Evolutionary conservation across 2,113 vertebrate genomes (phyloP).

Genomic region (Todiramphus saurophagus): DNA sequence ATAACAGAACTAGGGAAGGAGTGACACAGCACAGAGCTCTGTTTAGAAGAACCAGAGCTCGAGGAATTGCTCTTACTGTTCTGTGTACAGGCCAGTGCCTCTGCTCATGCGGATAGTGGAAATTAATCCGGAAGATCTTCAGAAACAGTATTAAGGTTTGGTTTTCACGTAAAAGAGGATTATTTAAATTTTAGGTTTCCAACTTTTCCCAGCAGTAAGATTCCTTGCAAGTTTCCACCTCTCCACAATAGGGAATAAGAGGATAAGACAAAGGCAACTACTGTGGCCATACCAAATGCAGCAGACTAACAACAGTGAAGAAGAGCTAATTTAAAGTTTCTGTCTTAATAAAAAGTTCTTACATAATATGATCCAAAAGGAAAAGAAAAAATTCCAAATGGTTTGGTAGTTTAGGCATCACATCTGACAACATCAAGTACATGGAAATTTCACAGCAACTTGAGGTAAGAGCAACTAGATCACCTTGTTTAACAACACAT

Average conservation of each 20-base stretch:
- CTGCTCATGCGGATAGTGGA: not conserved
- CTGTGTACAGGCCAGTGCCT: not conserved
- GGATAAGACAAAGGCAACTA: not conserved
- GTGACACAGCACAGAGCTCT: not conserved
- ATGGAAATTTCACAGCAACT: not conserved
- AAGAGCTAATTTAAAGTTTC: not conserved
- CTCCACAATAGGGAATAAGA: not conserved
- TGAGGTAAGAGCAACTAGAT: not conserved
- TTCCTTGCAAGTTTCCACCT: not conserved
- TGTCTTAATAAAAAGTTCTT: not conserved
- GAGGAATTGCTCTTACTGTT: not conserved
- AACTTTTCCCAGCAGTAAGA: not conserved
- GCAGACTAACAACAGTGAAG: rapidly evolving
- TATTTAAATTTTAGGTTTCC: not conserved
- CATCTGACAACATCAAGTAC: not conserved
- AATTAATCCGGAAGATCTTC: not conserved
- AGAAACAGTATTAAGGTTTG: not conserved
- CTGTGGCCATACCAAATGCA: not conserved
- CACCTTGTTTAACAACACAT: not conserved
- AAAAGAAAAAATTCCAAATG: not conserved
- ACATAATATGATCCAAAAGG: not conserved
- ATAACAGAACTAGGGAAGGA: rapidly evolving
- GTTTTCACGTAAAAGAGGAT: not conserved
- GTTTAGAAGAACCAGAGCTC: not conserved
- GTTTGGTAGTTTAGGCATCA: not conserved